Evolutionary conservation across 2,113 vertebrate genomes (phyloP).

Genomic region (Hirundichthys speculiger): DNA sequence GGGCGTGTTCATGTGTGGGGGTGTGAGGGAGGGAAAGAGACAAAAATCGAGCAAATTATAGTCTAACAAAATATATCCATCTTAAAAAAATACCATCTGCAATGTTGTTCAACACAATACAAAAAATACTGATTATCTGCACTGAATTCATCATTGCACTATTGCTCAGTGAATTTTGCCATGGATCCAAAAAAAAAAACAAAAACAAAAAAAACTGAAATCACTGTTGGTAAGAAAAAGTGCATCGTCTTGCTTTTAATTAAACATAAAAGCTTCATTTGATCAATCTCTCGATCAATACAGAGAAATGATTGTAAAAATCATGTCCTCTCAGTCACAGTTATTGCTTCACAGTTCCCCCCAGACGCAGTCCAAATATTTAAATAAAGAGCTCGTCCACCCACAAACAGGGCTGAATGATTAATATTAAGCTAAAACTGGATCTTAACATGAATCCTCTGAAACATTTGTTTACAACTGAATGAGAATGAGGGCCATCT

Average conservation of each 20-base stretch:
- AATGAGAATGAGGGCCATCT: too few species aligned
- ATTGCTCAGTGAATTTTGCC: constrained; percentile 79
- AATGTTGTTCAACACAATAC: constrained; percentile 68
- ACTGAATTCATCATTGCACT: constrained; percentile 82
- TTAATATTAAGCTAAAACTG: too few species aligned
- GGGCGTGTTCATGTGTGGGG: constrained; percentile 18
- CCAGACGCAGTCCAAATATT: neutral
- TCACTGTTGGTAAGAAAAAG: constrained; percentile 80
- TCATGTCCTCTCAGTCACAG: constrained; percentile 47
- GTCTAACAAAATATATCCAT: constrained; percentile 49
- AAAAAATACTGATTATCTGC: constrained; percentile 80
- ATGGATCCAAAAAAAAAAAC: constrained; percentile 60
- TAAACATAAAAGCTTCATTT: constrained; percentile 69
- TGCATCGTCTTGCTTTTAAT: constrained; percentile 82
- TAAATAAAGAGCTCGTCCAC: constrained; percentile 2
- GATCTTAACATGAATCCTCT: too few species aligned
- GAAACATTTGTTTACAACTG: too few species aligned
- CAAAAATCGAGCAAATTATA: neutral
- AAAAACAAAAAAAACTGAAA: constrained; percentile 47
- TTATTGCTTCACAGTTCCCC: constrained; percentile 29
- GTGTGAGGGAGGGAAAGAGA: neutral
- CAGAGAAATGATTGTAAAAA: constrained; percentile 33
- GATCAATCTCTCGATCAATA: constrained; percentile 54
- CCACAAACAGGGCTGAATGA: too few species aligned
- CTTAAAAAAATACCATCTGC: constrained; percentile 83